A percentile compares a stretch with the other conserved stretches of the same genome.
Evolutionary conservation across 2,888 invertebrate species (phyloP).

Genomic region (Abscondita cerata): DNA sequence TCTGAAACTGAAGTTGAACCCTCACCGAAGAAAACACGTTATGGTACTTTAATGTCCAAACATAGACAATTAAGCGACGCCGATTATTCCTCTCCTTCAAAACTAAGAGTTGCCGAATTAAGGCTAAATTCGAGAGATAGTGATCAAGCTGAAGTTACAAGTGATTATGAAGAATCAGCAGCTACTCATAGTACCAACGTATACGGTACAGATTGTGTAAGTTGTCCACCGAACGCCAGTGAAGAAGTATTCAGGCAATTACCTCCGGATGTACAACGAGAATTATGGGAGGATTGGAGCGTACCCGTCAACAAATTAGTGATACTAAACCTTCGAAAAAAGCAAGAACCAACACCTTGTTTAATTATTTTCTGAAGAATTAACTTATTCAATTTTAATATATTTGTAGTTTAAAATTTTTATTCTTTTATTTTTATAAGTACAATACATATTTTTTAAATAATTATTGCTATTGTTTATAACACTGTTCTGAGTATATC

Average conservation of each 20-base stretch:
- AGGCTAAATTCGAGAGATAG: conserved; percentile 69
- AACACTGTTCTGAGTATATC: too few relatives aligned
- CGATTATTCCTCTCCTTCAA: conserved; percentile 72
- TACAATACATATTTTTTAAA: background rate
- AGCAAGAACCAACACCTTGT: conserved; percentile 68
- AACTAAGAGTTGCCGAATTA: conserved; percentile 71
- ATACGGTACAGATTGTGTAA: background rate
- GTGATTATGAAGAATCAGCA: conserved; percentile 3
- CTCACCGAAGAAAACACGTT: conserved; percentile 74
- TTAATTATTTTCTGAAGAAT: conserved; percentile 68
- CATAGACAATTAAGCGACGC: conserved; percentile 57
- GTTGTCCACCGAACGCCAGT: conserved; percentile 72
- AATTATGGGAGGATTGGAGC: conserved; percentile 73
- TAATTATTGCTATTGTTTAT: too few relatives aligned
- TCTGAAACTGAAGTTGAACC: conserved; percentile 76
- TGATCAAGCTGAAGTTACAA: conserved; percentile 49
- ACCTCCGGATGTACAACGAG: conserved; percentile 75
- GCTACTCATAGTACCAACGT: conserved; percentile 40
- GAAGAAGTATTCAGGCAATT: conserved; percentile 73
- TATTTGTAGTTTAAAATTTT: background rate
- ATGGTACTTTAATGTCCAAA: conserved; percentile 61
- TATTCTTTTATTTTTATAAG: conserved; percentile 8
- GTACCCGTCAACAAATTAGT: conserved; percentile 50
- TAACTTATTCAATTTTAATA: conserved; percentile 39
- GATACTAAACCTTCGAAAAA: conserved; percentile 63